Base-by-base conservation (phyloP, 1,140 invertebrate species). In the Gerris buenoi region DNA sequence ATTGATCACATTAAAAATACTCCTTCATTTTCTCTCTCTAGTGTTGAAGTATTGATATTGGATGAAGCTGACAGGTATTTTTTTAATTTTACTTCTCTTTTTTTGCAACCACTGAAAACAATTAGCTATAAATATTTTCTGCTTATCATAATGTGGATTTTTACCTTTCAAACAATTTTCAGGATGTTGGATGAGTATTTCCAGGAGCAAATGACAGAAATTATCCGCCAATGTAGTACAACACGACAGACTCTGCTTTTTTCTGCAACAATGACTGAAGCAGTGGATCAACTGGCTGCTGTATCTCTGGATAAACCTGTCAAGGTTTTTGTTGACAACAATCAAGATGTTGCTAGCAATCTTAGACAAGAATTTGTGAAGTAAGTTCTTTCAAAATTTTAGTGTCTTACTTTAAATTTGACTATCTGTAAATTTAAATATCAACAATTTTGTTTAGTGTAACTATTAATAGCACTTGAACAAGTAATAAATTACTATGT, bases 181-280 rank as follows among this genome's bases (percentile, higher is more conserved):
- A 89, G 94, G 72, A 98, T 99, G 93, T 79, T 99, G 71, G 96
- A 99, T 79, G 96, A 98, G 77, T 93, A 93, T 76, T 99, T 99
- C 80, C 90, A 92, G 0, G 93, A 97, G 71, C 96, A 99, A 78
- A 95, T 98, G 91, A 97, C 96, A 74, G 93, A 97, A 79, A 92
- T 98, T 72, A 86, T 95, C 33, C 86, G 86, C 29, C 88, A 95
- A 70, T 98, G 96, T 78, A 84, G 91, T 1, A 82, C 85, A 57
- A 94, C 87, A n/a, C 81, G 95, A n/a, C 95, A 98, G 78, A 98
- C 95, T 0, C 90, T 99, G 82, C 78, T 99, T 23, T 98, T 98
- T 79, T 98, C 96, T 1, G 97, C 97, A 15, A 99, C 97, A 1
- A 98, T 99, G 95, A 97, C 93, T 2, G 95, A 98, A 63, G 85